Evolutionary conservation across 2,113 vertebrate genomes (phyloP), one percentile per base, ranked within the genome.

Genomic region (Phaethon lepturus): DNA sequence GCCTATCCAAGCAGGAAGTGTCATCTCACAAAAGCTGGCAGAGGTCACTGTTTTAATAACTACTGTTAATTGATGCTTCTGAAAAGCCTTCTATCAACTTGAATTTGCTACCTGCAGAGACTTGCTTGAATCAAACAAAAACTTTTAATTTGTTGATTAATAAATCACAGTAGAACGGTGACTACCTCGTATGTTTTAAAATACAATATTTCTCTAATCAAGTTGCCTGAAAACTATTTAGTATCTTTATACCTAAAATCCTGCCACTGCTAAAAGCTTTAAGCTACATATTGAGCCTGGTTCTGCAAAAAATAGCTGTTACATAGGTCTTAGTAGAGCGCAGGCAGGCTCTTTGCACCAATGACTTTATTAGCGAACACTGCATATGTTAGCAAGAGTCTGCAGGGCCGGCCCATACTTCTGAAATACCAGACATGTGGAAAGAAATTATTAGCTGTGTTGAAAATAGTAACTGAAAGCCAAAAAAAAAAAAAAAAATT

Each of bases 31-130:
- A 86, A 76, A 68, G 77, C 92, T 91, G 75, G 66, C 90, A 40
- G 93, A 90, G 85, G 76, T 71, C 91, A 67, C 95, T 87, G 75
- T 67, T 93, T 95, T 96, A 91, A 85, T 97, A 94, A 94, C 95
- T 93, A 1, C 94, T 88, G 93, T 95, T 97, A 95, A 97, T 92
- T 97, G 95, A 80, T 95, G 88, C 80, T 96, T 82, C 87, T 86
- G 72, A 96, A 91, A 97, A 90, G 94, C 88, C 53, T 80, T 72
- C 35, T 55, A 33, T 85, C 80, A 56, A 66, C 66, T 88, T 81
- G 53, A 91, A 78, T 84, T 72, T 85, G 87, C 79, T 75, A 62
- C 96, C 71, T 95, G 95, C 67, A 75, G 91, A 91, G 88, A 55
- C 95, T 95, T 83, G 91, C 68, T 72, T 86, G 52, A 78, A 66